Evolutionary conservation across 37 sponge, comb jelly and placozoan genomes (phyloP).

Genomic region (Axinella damicornis): DNA sequence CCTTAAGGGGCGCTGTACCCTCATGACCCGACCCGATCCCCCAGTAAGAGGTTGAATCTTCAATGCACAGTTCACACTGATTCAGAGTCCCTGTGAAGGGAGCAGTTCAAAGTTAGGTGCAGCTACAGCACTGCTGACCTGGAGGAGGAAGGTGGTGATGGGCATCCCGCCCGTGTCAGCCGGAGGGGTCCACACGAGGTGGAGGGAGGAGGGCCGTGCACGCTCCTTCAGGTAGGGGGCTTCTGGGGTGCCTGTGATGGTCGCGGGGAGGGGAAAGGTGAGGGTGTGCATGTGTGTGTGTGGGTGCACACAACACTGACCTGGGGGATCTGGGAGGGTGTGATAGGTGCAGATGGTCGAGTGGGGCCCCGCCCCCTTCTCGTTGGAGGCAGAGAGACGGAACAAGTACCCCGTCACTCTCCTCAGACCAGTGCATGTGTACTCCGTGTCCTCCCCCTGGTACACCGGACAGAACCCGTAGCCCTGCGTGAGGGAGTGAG

Average conservation of each 20-base stretch:
- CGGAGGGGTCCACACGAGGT: conserved; percentile 47
- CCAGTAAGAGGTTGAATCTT: too few species aligned
- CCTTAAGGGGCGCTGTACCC: too few species aligned
- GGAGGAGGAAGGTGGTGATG: not conserved
- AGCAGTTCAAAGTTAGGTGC: too few species aligned
- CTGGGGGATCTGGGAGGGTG: conserved; percentile 45
- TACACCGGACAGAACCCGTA: conserved; percentile 78
- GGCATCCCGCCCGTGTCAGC: not conserved
- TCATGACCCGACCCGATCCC: too few species aligned
- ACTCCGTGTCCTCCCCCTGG: conserved; percentile 46
- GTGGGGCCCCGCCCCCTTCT: conserved; percentile 32
- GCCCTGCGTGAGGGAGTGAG: conserved; percentile 36
- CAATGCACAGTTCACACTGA: too few species aligned
- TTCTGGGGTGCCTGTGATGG: conserved; percentile 18
- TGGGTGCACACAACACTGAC: not conserved
- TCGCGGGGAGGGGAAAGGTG: too few species aligned
- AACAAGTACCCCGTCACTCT: conserved; percentile 52
- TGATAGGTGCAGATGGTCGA: conserved; percentile 35
- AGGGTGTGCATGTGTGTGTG: not conserved
- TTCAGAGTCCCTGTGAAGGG: too few species aligned
- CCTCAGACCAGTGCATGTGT: conserved; percentile 44
- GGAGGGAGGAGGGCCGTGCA: conserved; percentile 28
- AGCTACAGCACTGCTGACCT: too few species aligned
- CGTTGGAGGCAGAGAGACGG: conserved; percentile 56
- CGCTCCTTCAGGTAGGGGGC: conserved; percentile 25